phyloP scores from a whole-genome alignment of 2,113 vertebrate genomes.

The Calypte anna region DNA sequence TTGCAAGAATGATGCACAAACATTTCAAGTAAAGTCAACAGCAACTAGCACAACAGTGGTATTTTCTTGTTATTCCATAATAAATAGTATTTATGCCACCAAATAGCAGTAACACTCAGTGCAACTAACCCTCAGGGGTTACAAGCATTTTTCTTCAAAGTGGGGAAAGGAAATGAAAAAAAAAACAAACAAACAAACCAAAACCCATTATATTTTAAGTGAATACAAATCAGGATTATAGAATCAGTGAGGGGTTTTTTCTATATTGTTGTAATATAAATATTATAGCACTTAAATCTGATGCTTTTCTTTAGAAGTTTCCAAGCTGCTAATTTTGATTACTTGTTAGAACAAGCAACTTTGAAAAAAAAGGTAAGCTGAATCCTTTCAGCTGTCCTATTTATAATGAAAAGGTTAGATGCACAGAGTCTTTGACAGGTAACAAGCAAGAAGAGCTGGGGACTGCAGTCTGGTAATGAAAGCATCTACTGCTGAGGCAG shows the following conservation, averaged over 20 bases:
- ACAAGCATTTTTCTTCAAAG: not conserved
- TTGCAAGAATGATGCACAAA: not conserved
- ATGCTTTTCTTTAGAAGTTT: not conserved
- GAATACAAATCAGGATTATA: not conserved
- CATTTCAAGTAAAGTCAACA: not conserved
- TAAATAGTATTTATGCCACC: not conserved
- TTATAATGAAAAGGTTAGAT: not conserved
- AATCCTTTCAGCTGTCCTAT: not conserved
- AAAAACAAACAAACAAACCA: not conserved
- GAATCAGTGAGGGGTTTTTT: not conserved
- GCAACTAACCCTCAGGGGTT: not conserved
- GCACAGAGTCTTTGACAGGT: not conserved
- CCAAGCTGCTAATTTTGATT: not conserved
- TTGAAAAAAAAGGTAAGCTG: not conserved
- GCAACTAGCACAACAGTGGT: not conserved
- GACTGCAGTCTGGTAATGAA: not conserved
- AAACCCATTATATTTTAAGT: not conserved
- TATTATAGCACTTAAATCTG: not conserved
- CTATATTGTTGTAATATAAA: not conserved
- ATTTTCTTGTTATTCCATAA: not conserved
- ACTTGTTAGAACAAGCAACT: not conserved
- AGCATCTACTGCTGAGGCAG: not conserved
- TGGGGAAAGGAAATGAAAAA: not conserved
- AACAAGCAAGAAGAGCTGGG: not conserved
- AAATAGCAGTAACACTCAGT: not conserved